These are phyloP conservation scores for Danionella dracula DNA, from an alignment of 2,797 vertebrate genomes.

Conservation along the genomic window DNA sequence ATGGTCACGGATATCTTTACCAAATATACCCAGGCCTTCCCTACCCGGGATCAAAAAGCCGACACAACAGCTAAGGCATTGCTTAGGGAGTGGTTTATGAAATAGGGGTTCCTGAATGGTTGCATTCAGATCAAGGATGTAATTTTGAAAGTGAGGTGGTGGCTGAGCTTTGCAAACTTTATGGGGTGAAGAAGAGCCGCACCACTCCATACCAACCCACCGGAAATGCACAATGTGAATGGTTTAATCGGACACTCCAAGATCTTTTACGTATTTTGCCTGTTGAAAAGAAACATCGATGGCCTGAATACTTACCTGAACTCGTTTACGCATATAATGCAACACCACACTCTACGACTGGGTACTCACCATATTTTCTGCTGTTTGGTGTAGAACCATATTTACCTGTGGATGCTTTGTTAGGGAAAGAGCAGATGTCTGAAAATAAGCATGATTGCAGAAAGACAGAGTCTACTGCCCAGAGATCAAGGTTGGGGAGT, in stretches of 20 bases:
- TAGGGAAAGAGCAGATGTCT: not conserved
- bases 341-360: not conserved
- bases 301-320: not conserved
- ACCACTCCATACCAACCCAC: not conserved
- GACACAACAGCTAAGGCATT: not conserved
- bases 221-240: not conserved
- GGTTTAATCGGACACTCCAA: not conserved
- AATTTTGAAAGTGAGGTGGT: not conserved
- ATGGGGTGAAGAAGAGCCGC: not conserved
- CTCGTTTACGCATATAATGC: not conserved
- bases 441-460: not conserved
- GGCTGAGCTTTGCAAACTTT: not conserved
- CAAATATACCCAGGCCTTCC: not conserved
- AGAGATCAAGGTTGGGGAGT: not conserved
- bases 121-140: not conserved
- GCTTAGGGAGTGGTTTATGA: not conserved
- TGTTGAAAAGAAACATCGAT: not conserved
- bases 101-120: not conserved
- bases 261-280: not conserved
- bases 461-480: not conserved
- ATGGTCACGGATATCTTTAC: not conserved
- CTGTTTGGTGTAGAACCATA: not conserved
- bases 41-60: not conserved
- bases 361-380: not conserved
- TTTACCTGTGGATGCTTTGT: not conserved